Percentiles rank a stretch among this genome's conserved stretches.
Evolutionary conservation across 2,888 invertebrate genomes (phyloP).

Genomic region (Tenthredo mesomela): DNA sequence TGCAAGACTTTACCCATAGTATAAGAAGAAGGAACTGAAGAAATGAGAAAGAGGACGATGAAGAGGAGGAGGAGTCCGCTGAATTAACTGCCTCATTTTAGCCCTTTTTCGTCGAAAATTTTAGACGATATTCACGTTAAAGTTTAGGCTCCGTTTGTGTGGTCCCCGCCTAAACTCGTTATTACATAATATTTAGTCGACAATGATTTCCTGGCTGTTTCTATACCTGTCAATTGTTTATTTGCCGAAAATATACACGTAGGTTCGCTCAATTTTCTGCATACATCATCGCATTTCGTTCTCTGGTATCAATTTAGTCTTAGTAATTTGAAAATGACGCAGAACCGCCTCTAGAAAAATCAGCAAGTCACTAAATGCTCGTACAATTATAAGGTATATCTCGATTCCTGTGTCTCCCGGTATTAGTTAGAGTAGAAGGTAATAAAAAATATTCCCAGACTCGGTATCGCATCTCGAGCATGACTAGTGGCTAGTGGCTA

Average conservation of each 20-base stretch:
- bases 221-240: neutral
- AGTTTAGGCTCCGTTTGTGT: neutral
- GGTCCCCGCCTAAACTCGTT: neutral
- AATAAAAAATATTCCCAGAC: conserved; percentile 11
- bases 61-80: conserved; percentile 62
- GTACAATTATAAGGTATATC: neutral
- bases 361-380: conserved; percentile 15
- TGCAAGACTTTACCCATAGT: neutral
- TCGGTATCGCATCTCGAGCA: neutral
- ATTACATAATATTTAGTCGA: neutral
- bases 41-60: neutral
- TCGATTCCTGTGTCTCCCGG: conserved; percentile 8
- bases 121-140: conserved; percentile 23
- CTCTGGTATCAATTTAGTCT: neutral
- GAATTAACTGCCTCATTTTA: conserved; percentile 69
- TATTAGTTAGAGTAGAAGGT: neutral
- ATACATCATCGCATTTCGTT: neutral
- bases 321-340: conserved; percentile 36
- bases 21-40: neutral
- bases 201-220: neutral
- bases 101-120: conserved; percentile 6
- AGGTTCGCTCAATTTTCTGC: neutral
- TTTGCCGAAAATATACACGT: too few relatives aligned
- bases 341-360: conserved; percentile 37
- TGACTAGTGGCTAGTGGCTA: conserved; percentile 51